Percentiles rank a stretch among this genome's conserved stretches.
Conservation (phyloP, 2,797 vertebrate genomes). For the Loris lydekkerianus region DNA sequence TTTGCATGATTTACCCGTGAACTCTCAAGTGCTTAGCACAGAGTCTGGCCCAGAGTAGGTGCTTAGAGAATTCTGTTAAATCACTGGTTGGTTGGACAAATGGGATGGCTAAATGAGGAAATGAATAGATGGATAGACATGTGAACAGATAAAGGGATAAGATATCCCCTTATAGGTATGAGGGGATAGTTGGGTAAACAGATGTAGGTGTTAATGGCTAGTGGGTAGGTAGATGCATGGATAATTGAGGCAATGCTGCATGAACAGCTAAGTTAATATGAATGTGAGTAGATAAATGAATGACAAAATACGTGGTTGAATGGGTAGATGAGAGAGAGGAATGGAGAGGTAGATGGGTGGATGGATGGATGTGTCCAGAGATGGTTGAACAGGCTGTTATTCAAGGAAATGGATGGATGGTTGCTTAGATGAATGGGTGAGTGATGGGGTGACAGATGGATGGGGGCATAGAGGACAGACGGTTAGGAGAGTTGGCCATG, state of each 20-base stretch:
- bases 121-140: neutral
- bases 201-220: neutral
- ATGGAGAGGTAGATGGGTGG: neutral
- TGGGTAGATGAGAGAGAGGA: neutral
- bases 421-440: no score
- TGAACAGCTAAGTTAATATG: neutral
- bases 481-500: neutral
- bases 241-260: neutral
- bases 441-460: neutral
- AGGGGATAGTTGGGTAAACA: neutral
- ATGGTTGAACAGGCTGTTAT: neutral
- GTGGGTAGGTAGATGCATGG: neutral
- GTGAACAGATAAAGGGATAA: neutral
- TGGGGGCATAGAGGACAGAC: neutral
- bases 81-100: neutral
- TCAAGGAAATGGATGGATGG: neutral
- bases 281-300: neutral
- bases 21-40: constrained; percentile 9
- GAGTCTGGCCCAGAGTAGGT: neutral
- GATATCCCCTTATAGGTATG: accelerated
- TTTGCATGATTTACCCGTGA: neutral
- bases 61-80: neutral
- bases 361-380: neutral
- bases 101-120: neutral
- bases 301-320: neutral